phyloP scores from a whole-genome alignment of 1,140 invertebrate genomes.

The Pogonomyrmex californicus region DNA sequence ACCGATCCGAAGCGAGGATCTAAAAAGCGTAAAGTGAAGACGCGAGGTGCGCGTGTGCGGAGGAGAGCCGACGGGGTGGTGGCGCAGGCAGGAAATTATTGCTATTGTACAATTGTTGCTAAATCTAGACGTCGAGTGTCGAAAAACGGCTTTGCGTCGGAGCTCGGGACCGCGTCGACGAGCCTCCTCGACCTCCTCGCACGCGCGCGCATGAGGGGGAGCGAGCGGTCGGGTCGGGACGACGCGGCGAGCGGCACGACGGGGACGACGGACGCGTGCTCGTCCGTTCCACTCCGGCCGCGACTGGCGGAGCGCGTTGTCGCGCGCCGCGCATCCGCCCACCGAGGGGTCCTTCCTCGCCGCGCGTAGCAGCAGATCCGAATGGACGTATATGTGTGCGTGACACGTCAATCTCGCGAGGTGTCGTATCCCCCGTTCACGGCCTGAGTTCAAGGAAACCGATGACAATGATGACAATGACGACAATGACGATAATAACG shows the following conservation, averaged over 20 bases:
- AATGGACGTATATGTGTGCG: constrained; percentile 42
- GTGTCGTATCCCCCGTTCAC: not conserved
- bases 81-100: constrained; percentile 35
- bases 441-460: not conserved
- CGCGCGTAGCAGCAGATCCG: constrained; percentile 22
- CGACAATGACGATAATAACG: not conserved
- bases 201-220: too few relatives aligned
- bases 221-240: not conserved
- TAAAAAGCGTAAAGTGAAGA: not conserved
- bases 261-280: not conserved
- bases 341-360: not conserved
- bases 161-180: not conserved
- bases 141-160: not conserved
- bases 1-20: too few relatives aligned
- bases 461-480: not conserved
- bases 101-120: constrained; percentile 37
- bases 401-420: constrained; percentile 67
- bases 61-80: not conserved
- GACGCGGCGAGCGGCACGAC: not conserved
- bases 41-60: not conserved
- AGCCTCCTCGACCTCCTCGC: too few relatives aligned
- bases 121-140: constrained; percentile 26
- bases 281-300: constrained; percentile 18
- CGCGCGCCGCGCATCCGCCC: constrained; percentile 34
- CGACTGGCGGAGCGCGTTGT: constrained; percentile 25